Conservation (phyloP, 1,140 invertebrate genomes). For the Nilaparvata lugens region DNA sequence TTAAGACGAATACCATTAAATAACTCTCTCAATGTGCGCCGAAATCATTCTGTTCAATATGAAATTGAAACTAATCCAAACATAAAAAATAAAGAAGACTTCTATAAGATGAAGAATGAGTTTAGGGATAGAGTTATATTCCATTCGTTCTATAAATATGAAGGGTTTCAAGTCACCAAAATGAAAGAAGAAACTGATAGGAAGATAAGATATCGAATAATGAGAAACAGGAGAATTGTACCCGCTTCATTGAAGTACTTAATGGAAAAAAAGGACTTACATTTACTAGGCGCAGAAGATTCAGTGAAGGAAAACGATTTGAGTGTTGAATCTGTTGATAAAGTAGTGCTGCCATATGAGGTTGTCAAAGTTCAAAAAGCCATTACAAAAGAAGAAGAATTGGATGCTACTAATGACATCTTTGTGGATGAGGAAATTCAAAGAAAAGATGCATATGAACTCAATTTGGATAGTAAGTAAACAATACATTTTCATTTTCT, state of each 20-base stretch:
- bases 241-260: constrained; percentile 10
- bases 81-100: no score
- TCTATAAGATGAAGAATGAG: constrained; percentile 1
- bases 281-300: background rate
- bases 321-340: background rate
- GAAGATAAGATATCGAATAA: background rate
- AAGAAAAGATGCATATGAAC: background rate
- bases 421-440: background rate
- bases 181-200: background rate
- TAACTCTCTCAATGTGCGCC: no score
- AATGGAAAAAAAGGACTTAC: background rate
- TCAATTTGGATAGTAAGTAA: background rate
- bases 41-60: no score
- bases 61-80: no score
- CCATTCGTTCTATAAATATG: background rate
- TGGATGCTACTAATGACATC: background rate
- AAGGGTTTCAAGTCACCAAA: constrained; percentile 6
- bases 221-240: background rate
- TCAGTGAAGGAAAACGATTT: background rate
- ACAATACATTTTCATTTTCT: background rate
- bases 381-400: background rate
- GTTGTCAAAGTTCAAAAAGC: background rate
- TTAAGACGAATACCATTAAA: no score
- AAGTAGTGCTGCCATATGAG: background rate
- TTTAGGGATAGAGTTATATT: constrained; percentile 13